Percentiles rank a stretch among this genome's conserved stretches.
Evolutionary conservation across 2,888 invertebrate species (phyloP).

Genomic region (Asteroscopus sphinx): DNA sequence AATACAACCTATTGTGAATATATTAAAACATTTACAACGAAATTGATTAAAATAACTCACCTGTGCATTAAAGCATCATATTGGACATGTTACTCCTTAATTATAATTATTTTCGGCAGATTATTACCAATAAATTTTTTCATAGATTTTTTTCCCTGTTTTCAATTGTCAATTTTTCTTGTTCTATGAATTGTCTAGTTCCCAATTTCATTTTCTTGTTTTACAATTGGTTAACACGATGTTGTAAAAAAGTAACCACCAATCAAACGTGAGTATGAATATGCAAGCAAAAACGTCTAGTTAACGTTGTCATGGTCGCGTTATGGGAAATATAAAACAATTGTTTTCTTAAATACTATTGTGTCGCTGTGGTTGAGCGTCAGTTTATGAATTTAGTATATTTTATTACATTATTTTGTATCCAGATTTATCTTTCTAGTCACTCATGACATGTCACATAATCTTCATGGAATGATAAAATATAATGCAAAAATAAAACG

Average conservation of each 20-base stretch:
- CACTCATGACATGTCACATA: too few species aligned
- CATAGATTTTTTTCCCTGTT: conserved; percentile 74
- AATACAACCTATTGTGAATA: conserved; percentile 18
- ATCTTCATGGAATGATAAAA: too few species aligned
- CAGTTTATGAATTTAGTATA: too few species aligned
- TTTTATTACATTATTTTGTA: too few species aligned
- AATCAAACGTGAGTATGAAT: conserved; percentile 43
- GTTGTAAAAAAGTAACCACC: conserved; percentile 8
- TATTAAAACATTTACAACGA: conserved; percentile 5
- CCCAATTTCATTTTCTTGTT: conserved; percentile 18
- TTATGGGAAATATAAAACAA: too few species aligned
- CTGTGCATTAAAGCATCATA: conserved; percentile 76
- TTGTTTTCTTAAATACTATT: too few species aligned
- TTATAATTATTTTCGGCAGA: conserved; percentile 72
- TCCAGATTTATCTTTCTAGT: too few species aligned
- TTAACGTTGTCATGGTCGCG: background rate
- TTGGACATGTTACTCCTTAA: conserved; percentile 65
- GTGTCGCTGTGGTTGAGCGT: too few species aligned
- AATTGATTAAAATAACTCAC: conserved; percentile 65
- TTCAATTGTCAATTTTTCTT: conserved; percentile 69
- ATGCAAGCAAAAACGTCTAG: conserved; percentile 47
- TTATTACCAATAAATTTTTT: conserved; percentile 73
- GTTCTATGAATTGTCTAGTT: conserved; percentile 34
- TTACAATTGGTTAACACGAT: conserved; percentile 22
- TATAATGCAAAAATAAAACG: conserved; percentile 24